Base-by-base conservation (phyloP, 2,113 vertebrate genomes). In the Podarcis muralis region DNA sequence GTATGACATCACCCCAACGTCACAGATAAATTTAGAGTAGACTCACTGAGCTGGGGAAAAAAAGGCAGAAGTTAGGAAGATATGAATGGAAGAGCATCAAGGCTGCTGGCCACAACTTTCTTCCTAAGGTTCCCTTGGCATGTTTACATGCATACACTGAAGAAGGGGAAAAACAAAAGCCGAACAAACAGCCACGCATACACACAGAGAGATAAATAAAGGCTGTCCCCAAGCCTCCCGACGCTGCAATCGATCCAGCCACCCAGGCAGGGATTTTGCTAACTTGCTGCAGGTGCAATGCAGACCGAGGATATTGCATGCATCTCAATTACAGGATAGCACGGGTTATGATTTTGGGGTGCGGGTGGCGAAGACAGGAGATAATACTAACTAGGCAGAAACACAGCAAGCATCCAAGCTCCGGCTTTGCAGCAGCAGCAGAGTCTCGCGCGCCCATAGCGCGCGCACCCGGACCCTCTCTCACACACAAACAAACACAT, bases 251-350 rank as follows among this genome's bases (percentile, higher is more conserved):
- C 62, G 23, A 69, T 32, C 20, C 66, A 80, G n/a, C 5, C 76
- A 69, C 23, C 22, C 13, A 57, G 48, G 77, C 37, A 30, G 57
- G 27, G 25, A n/a, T 53, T 48, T 65, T 53, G 62, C n/a, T 53
- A 84, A 88, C 81, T 88, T 83, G 81, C 87, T 78, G 81, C 81
- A 78, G 48, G 87, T 35, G 74, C 72, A 68, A 88, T 84, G 81
- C 87, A 57, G 81, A 77, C 43, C 23, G 6, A 69, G 62, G 48
- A 48, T 22, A 66, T 43, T 16, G 9, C 11, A 57, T n/a, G 76
- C 13, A 35, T 57, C 75, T 68, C 75, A n/a, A n/a, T 27, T 48
- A 66, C 37, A 79, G 22, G 40, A 86, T 4, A 62, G 69, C 68
- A 23, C 4, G 4, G 30, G 8, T 20, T 62, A 11, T 48, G 1